Evolutionary conservation across 2,888 invertebrate genomes (phyloP), one percentile per base, ranked within the genome.

Genomic region (Chrysina gloriosa): DNA sequence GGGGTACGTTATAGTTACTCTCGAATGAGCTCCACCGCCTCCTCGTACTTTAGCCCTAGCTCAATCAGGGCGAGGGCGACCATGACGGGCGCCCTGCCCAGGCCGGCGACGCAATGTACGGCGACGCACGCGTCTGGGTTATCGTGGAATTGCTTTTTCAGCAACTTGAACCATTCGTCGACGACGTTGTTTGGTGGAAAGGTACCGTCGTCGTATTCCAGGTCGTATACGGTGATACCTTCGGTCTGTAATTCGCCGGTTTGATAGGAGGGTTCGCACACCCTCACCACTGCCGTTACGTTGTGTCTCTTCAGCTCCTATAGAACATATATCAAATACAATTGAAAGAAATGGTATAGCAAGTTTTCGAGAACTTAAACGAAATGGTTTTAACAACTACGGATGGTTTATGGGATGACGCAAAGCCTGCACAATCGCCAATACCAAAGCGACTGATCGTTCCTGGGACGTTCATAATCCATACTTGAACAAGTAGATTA

Each of bases 21-120:
- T 87, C 98, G 88, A 82, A 98, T 99, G 84, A 96, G 91, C 85
- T 98, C 97, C 75, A 98, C 98, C 74, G 98, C 98, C 85, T 98
- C 98, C 86, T 98, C 98, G 84, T 97, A 98, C 85, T 96, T 96
- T 86, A 98, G 93, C 79, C 98, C 98, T 79, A 97, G 91, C 87
- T 98, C 98, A 84, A 98, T 97, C 77, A 99, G 91, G 78, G 98
- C 98, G 80, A 98, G 88, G 77, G 98, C 98, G 67, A 98, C 98
- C 86, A 99, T 91, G 74, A 98, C 98, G 50, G 98, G 98, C 77
- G 98, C 98, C 81, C 98, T 92, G 75, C 98, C 98, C 75, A 99
- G 89, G 65, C 98, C 98, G 73, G 98, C 98, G 73, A 98, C 97
- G 86, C 98, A 99, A 84, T 98, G 98, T 73, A 98, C 98, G 73